phyloP scores from a whole-genome alignment of 2,113 vertebrate species.

The Aramus guarauna region DNA sequence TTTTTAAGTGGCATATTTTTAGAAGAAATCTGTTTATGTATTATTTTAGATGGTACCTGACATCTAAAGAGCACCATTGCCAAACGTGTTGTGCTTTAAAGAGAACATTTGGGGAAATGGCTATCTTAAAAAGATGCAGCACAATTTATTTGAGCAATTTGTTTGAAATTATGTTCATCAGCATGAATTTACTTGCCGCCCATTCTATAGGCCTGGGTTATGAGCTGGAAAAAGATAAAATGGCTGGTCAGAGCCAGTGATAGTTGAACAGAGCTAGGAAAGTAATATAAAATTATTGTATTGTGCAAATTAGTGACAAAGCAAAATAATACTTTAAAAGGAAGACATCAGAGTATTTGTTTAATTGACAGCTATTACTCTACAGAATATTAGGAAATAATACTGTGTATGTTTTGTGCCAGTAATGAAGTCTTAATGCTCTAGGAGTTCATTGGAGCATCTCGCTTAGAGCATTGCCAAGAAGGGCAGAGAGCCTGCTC shows the following conservation, averaged over 20 bases:
- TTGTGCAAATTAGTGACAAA: constrained; percentile 27
- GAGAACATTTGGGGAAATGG: constrained; percentile 1
- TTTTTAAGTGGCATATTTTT: constrained; percentile 59
- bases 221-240: constrained; percentile 57
- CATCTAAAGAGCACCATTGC: constrained; percentile 9
- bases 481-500: not conserved
- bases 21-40: constrained; percentile 34
- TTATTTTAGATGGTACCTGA: constrained; percentile 48
- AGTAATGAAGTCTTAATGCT: not conserved
- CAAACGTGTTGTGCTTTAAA: not conserved
- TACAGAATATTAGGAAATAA: not conserved
- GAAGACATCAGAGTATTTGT: not conserved
- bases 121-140: constrained; percentile 13
- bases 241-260: not conserved
- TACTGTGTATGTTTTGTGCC: not conserved
- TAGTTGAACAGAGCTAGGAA: not conserved
- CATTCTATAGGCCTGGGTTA: constrained; percentile 24
- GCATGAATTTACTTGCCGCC: constrained; percentile 22
- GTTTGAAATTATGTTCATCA: constrained; percentile 38
- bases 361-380: constrained; percentile 44
- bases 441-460: not conserved
- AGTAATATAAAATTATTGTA: not conserved
- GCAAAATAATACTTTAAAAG: constrained; percentile 2
- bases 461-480: not conserved
- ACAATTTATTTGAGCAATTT: constrained; percentile 34